Evolutionary conservation across 2,797 vertebrate genomes (phyloP), one percentile per base, ranked within the genome.

Genomic region (Gallinago stenura): DNA sequence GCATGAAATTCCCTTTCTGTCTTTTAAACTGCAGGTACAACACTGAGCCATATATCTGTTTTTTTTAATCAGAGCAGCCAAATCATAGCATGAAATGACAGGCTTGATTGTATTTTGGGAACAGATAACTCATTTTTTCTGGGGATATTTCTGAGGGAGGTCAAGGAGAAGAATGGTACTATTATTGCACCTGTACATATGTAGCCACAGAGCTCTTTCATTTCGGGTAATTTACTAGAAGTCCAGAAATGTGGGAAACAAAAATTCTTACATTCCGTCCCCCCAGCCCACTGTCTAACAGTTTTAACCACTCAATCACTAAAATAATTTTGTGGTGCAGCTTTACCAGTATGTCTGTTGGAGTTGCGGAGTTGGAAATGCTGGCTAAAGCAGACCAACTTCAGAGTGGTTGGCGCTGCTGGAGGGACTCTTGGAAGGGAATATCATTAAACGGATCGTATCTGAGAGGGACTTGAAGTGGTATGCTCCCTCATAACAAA

Each of bases 101-200:
- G 28, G 64, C 10, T 4, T 77, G 6, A 13, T 1, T 8, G 10
- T 31, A 9, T 58, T 93, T 91, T 22, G 37, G 45, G 48, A 83
- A 37, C n/a, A 78, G 58, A 12, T 50, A 25, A 28, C 17, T 76
- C 8, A 12, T 26, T 30, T 20, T 60, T 77, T 91, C 66, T 43
- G n/a, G 48, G 16, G 12, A 10, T 53, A 4, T 58, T 56, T 83
- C 31, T 46, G 35, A 69, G 16, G 25, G 46, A 78, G 15, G 7
- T 37, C 15, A 45, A n/a, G 58, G 45, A 80, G 70, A n/a, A 62
- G 43, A 60, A 72, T 25, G 10, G 8, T 30, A 6, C 15, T 22
- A 2, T 76, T 62, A n/a, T 6, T 57, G 21, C 9, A 26, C 12
- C 15, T 53, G 7, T 46, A 28, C 1, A 1, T 8, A 7, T 4